phyloP scores from a whole-genome alignment of 2,113 vertebrate species.

The Cryptotis parvus region DNA sequence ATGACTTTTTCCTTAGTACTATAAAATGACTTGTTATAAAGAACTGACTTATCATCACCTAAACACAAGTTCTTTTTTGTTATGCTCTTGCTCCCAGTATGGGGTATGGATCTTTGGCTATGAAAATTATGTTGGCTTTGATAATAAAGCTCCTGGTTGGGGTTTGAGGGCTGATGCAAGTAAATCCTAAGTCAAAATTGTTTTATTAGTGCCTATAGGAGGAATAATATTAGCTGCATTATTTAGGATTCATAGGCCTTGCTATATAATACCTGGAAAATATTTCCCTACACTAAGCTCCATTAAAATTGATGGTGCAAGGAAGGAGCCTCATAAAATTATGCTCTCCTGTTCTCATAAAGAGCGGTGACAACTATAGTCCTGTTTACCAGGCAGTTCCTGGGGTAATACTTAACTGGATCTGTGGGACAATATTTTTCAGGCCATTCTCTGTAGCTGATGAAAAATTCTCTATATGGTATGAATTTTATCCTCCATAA shows the following conservation, averaged over 20 bases:
- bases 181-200: not conserved
- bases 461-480: not conserved
- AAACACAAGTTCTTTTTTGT: not conserved
- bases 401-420: not conserved
- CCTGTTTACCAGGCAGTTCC: constrained; percentile 45
- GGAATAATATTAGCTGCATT: constrained; percentile 59
- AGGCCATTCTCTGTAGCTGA: not conserved
- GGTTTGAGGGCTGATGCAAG: not conserved
- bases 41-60: not conserved
- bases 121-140: not conserved
- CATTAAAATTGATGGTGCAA: constrained; percentile 77
- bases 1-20: constrained; percentile 4
- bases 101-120: not conserved
- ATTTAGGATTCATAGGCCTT: constrained; percentile 61
- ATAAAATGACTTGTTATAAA: not conserved
- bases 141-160: not conserved
- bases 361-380: constrained; percentile 46
- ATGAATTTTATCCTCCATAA: constrained; percentile 7
- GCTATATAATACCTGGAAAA: constrained; percentile 59
- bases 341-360: constrained; percentile 60
- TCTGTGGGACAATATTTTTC: not conserved
- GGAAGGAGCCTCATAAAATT: constrained; percentile 72
- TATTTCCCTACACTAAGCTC: constrained; percentile 66
- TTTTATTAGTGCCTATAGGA: constrained; percentile 26
- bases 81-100: not conserved